Base-by-base conservation (phyloP, 2,113 vertebrate species). In the Accipiter cooperii region DNA sequence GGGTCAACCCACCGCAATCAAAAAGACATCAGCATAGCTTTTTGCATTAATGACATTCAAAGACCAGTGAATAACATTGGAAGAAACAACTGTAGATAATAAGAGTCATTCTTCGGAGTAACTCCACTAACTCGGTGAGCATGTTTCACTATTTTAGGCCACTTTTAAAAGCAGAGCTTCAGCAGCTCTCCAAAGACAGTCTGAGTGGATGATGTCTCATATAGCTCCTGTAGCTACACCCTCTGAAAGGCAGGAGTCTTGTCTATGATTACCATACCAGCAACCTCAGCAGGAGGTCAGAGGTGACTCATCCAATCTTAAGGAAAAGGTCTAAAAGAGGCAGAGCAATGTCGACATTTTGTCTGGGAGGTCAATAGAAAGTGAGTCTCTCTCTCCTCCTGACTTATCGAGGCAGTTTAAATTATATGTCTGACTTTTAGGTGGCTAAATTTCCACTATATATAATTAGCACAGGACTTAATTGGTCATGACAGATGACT, bases 261-360 rank as follows among this genome's bases (percentile, higher is more conserved):
- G 49, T 31, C 87, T 61, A 36, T 0, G 1, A 5, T 63, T 34
- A 55, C 54, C 17, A 2, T 2, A 2, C 31, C 24, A 65, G n/a
- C 44, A 64, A 1, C 8, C 46, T 61, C 60, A 28, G 12, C 2
- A 0, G 40, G 18, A 68, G 12, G 7, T 69, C 71, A n/a, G 15
- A n/a, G 16, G 33, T 52, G 44, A 66, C 24, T 40, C 16, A 14
- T 6, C 19, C 52, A 63, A 0, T 42, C 52, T 60, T 24, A 93
- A 46, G 46, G n/a, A 12, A 75, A 78, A 21, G 60, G 42, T 68
- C 69, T 68, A 17, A 58, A 77, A 82, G 74, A 78, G 25, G 17
- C 47, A 89, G 17, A 66, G 12, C 10, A 74, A 71, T 22, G 29
- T 16, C 0, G 0, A 44, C 8, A 14, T 74, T 81, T 89, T 78